Conservation (phyloP, 2,888 invertebrate genomes). For the Plebejus argus region DNA sequence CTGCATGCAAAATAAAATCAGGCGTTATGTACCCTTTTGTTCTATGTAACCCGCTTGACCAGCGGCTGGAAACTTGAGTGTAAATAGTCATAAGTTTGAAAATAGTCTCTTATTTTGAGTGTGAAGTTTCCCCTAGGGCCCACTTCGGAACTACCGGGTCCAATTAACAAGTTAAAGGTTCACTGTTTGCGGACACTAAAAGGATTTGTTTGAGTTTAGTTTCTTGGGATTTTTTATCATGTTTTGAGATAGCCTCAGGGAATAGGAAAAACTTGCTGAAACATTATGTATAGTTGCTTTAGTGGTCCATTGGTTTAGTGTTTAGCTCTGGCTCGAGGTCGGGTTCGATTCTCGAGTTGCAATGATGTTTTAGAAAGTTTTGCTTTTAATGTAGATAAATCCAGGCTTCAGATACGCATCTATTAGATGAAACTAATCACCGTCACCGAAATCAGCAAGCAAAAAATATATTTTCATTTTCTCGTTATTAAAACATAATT, state of each 20-base stretch:
- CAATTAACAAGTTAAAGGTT: constrained; percentile 28
- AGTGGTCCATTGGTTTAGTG: not conserved
- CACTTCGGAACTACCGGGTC: not conserved
- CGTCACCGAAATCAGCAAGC: too few species aligned
- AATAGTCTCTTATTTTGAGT: not conserved
- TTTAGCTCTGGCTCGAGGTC: not conserved
- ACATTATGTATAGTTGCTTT: not conserved
- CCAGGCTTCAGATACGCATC: too few species aligned
- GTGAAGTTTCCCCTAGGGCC: not conserved
- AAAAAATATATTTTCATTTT: too few species aligned
- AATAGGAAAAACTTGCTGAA: not conserved
- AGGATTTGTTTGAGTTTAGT: constrained; percentile 23
- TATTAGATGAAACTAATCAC: too few species aligned
- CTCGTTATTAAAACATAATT: too few species aligned
- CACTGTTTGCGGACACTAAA: constrained; percentile 23
- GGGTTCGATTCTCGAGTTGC: too few species aligned
- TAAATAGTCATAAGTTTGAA: not conserved
- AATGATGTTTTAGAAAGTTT: too few species aligned
- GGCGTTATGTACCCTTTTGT: not conserved
- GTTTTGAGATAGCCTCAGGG: not conserved
- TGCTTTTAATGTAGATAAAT: too few species aligned
- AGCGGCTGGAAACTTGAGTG: not conserved
- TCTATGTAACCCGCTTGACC: not conserved
- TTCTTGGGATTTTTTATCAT: not conserved
- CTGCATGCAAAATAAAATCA: not conserved